Conservation (phyloP, 1,140 invertebrate species). For the Agrilus planipennis region DNA sequence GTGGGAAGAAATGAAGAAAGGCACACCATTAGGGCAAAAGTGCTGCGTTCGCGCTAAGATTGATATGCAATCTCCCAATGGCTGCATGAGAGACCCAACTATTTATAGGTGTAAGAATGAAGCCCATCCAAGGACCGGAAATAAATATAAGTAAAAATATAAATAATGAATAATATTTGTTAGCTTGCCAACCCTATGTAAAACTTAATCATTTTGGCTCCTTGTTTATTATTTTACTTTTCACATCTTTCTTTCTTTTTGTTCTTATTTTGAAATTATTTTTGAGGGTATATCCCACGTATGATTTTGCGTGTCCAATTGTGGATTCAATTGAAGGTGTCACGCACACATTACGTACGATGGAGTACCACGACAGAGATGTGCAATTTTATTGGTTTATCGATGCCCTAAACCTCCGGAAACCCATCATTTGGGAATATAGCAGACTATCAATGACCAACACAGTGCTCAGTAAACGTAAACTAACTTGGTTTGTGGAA, state of each 20-base stretch:
- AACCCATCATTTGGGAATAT: conserved; percentile 94
- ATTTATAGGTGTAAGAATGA: conserved; percentile 98
- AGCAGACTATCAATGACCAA: conserved; percentile 87
- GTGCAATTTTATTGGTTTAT: conserved; percentile 97
- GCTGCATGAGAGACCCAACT: conserved; percentile 97
- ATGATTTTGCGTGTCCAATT: conserved; percentile 99
- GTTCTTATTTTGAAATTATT: conserved; percentile 5
- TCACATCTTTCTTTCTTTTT: conserved; percentile 1
- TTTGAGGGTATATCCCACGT: conserved; percentile 94
- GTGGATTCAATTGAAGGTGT: conserved; percentile 96
- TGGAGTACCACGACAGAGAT: conserved; percentile 97
- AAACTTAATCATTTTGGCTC: too few species aligned
- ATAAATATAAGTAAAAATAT: conserved; percentile 86
- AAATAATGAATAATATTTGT: too few species aligned
- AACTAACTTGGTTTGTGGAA: conserved; percentile 95
- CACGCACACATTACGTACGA: conserved; percentile 93
- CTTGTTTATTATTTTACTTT: too few species aligned
- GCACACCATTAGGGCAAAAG: conserved; percentile 38
- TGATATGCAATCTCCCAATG: conserved; percentile 92
- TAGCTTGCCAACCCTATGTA: too few species aligned
- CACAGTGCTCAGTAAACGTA: conserved; percentile 94
- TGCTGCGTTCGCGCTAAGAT: conserved; percentile 84
- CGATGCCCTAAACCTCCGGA: conserved; percentile 72
- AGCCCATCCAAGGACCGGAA: conserved; percentile 82
- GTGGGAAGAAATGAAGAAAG: conserved; percentile 95